Evolutionary conservation across 2,797 vertebrate genomes (phyloP).

Genomic region (Columba guinea): DNA sequence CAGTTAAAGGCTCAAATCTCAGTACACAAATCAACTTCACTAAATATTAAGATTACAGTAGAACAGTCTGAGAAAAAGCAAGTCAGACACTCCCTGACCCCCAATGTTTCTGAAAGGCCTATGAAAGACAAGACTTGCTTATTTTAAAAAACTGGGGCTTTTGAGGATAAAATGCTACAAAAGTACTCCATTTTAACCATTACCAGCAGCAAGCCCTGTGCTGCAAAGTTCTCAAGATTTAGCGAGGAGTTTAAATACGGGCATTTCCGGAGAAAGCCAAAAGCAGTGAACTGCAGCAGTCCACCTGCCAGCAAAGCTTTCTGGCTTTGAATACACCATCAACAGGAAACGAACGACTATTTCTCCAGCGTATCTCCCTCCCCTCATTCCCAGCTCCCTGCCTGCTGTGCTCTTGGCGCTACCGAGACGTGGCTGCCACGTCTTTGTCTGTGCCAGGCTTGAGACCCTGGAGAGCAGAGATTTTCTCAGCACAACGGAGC

Average conservation of each 20-base stretch:
- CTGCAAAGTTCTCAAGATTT: not conserved
- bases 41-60: too few species aligned
- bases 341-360: not conserved
- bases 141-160: rapidly evolving
- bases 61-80: not conserved
- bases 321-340: not conserved
- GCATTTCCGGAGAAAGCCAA: not conserved
- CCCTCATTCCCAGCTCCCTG: not conserved
- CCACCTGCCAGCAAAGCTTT: conserved; percentile 16
- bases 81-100: not conserved
- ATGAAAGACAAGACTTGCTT: not conserved
- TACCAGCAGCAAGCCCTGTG: rapidly evolving
- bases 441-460: conserved; percentile 62
- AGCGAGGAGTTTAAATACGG: not conserved
- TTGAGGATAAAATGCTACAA: not conserved
- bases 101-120: not conserved
- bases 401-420: not conserved
- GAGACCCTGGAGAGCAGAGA: not conserved
- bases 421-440: conserved; percentile 18
- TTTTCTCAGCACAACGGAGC: not conserved
- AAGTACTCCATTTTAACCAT: rapidly evolving
- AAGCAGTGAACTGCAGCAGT: not conserved
- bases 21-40: not conserved
- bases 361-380: not conserved
- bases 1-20: not conserved